Percentiles rank a stretch among this genome's conserved stretches.
phyloP scores from a whole-genome alignment of 1,140 invertebrate species.

The Oryctes rhinoceros region DNA sequence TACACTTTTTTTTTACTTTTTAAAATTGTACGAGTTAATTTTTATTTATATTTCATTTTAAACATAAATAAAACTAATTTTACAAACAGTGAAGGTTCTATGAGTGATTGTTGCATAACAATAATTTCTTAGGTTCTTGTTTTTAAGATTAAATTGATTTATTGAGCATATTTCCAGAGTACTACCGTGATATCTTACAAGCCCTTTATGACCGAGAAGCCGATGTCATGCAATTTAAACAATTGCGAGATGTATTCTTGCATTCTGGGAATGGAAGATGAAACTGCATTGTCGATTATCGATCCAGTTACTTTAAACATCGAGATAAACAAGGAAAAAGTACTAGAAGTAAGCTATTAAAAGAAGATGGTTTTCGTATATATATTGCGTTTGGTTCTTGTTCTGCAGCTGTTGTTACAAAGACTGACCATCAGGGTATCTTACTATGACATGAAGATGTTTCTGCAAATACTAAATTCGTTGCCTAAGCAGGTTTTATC shows the following conservation, averaged over 20 bases:
- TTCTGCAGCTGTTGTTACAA: constrained; percentile 67
- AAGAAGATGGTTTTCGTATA: constrained; percentile 53
- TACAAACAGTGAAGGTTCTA: no score
- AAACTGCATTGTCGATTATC: constrained; percentile 95
- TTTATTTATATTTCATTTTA: no score
- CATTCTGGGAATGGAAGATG: constrained; percentile 89
- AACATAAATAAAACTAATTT: no score
- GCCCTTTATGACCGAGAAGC: constrained; percentile 75
- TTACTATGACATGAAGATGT: constrained; percentile 94
- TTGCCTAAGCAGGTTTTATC: constrained; percentile 79
- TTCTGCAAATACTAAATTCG: constrained; percentile 86
- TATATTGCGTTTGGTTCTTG: constrained; percentile 42
- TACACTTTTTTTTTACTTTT: no score
- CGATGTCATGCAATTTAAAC: constrained; percentile 86
- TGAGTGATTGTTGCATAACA: no score
- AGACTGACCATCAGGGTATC: constrained; percentile 88
- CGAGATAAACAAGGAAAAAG: constrained; percentile 67
- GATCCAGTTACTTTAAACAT: constrained; percentile 88
- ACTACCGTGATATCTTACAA: constrained; percentile 87
- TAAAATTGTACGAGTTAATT: no score
- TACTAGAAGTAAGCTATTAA: constrained; percentile 59
- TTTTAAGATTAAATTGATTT: neutral
- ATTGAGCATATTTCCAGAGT: constrained; percentile 67
- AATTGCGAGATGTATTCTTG: constrained; percentile 95
- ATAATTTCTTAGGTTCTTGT: neutral